Conservation (phyloP, 2,113 vertebrate genomes). For the Tympanuchus pallidicinctus region DNA sequence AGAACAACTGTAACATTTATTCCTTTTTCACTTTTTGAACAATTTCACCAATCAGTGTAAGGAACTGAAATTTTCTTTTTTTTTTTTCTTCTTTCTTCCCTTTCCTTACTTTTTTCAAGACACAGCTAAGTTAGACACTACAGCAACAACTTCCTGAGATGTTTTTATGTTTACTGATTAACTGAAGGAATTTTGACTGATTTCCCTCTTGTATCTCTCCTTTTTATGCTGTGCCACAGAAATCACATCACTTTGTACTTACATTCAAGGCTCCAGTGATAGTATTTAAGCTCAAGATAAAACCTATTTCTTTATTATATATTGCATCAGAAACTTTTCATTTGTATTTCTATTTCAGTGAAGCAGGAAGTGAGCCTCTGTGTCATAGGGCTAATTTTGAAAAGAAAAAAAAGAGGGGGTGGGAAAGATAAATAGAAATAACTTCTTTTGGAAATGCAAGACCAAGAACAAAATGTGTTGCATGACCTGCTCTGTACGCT, state of each 20-base stretch:
- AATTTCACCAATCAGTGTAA: too few relatives aligned
- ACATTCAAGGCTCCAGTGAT: background rate
- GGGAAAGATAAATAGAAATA: background rate
- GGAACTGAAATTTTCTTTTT: background rate
- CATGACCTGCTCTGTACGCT: background rate
- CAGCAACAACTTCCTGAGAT: background rate
- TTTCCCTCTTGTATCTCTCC: background rate
- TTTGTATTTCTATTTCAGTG: background rate
- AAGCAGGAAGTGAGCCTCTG: background rate
- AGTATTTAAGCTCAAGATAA: background rate
- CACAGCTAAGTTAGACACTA: background rate
- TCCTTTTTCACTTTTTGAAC: too few relatives aligned
- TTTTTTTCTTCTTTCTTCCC: background rate
- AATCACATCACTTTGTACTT: background rate
- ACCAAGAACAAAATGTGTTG: too few relatives aligned
- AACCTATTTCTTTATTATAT: background rate
- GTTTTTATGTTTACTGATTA: background rate
- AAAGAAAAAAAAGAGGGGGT: background rate
- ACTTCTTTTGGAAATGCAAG: background rate
- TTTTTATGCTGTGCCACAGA: background rate
- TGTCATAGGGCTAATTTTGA: background rate
- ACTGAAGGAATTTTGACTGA: background rate
- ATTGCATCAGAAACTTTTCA: rapidly evolving
- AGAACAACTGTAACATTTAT: too few relatives aligned
- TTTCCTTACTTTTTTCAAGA: background rate